Base-by-base conservation (phyloP, 2,888 invertebrate genomes). In the Amphipoea oculea region DNA sequence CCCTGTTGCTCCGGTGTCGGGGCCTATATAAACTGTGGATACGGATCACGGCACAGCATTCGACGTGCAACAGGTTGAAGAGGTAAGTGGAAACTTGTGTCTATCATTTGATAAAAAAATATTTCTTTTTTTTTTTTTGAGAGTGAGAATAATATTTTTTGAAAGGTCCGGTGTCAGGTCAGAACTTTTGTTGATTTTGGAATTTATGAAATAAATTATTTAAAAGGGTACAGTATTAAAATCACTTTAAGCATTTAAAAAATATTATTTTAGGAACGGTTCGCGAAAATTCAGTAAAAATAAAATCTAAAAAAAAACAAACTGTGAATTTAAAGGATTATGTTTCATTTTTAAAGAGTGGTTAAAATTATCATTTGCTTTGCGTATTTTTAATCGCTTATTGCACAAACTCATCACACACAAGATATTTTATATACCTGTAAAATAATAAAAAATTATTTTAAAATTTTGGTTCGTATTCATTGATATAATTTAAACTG, bases 31-130 rank as follows among this genome's bases (percentile, higher is more conserved):
- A 96, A 91, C 89, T 88, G 90, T 82, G 83, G 85, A 70, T 84
- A 82, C 90, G 86, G 91, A 88, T 92, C 86, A 80, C 85, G 80
- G 85, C 79, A 81, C 93, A 93, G 89, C 95, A 96, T 95, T 96
- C 95, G 82, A 86, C 78, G 73, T 87, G 93, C 96, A 96, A 96
- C 96, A 96, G 95, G 96, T 96, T 92, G 87, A 86, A 83, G 88
- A 94, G 96, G 96, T 96, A 90, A 96, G 96, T 94, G 79, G 82
- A 79, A 70, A 78, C 71, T 72, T 75, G 87, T 80, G 81, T 75
- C 57, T 40, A 65, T 1, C 60, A 36, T 66, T 66, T 65, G 23
- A 20, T 29, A 36, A 23, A 45, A 9, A 62, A 12, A 17, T 14
- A 20, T 36, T 57, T 1, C 0, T 11, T 11, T 17, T 40, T 66